Evolutionary conservation across 1,140 invertebrate genomes (phyloP), one percentile per base, ranked within the genome.

Genomic region (Centruroides vittatus): DNA sequence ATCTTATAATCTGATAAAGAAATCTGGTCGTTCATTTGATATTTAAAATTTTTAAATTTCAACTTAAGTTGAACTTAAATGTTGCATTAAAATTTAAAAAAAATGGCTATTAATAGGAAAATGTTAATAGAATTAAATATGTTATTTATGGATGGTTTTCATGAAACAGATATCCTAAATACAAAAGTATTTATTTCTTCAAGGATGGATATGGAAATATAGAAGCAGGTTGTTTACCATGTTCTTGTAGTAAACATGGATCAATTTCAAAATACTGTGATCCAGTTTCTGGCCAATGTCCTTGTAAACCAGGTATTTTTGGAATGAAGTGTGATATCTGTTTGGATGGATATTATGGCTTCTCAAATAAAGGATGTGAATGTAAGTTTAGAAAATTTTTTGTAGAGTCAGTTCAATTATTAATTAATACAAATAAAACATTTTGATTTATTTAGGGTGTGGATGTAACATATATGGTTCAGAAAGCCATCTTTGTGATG

Each of bases 261-360:
- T 71, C 75, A 1, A 48, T 66, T 10, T 73, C 75, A 13, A 68
- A 70, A 3, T 68, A 70, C 0, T 84, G 82, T 72, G 76, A 82
- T 70, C 68, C 74, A 23, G 63, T 72, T 9, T 78, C 76, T 55
- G 82, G 82, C 4, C 74, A 79, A 60, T 84, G 82, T 69, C 66
- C 72, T 46, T 84, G 79, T 65, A 78, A 77, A 62, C 69, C 73
- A n/a, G 80, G 80, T 41, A 76, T 82, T 4, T 73, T 73, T 56
- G 79, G 79, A 35, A 65, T 71, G n/a, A 68, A 67, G 12, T 80
- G 78, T 63, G 83, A 91, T 69, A 71, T 73, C 12, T 98, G 93
- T 77, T 73, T 86, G n/a, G 78, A 82, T 3, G 82, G 84, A 35
- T 85, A 86, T 76, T 96, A 84, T 71, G 90, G 90, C 57, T 91